These are phyloP conservation scores for Morpho achilles DNA, from an alignment of 2,888 invertebrate genomes.

Conservation along the genomic window DNA sequence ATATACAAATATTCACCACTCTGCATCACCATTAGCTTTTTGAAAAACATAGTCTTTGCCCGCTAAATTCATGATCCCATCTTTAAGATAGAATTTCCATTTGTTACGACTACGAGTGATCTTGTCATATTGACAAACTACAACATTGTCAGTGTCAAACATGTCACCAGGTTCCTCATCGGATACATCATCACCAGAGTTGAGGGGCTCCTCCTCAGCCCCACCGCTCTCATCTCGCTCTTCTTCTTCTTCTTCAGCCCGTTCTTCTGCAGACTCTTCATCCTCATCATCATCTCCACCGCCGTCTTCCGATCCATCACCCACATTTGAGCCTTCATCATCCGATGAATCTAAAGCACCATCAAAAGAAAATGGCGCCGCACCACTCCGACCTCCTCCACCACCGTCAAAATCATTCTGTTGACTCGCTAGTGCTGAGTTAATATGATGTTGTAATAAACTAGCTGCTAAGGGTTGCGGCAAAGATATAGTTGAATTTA, in stretches of 20 bases:
- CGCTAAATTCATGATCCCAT: conserved; percentile 99
- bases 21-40: conserved; percentile 99
- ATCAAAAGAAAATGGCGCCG: conserved; percentile 75
- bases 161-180: conserved; percentile 96
- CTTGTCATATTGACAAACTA: conserved; percentile 99
- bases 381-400: conserved; percentile 66
- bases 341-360: conserved; percentile 85
- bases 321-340: conserved; percentile 84
- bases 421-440: conserved; percentile 83
- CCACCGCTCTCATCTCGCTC: conserved; percentile 84
- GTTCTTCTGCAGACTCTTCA: conserved; percentile 85
- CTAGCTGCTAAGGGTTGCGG: conserved; percentile 90
- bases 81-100: conserved; percentile 99
- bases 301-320: conserved; percentile 82
- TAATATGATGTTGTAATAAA: conserved; percentile 93
- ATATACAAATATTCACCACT: conserved; percentile 86
- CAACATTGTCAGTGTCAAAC: conserved; percentile 99
- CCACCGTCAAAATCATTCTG: conserved; percentile 72
- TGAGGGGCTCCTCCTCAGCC: conserved; percentile 91
- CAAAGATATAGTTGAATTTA: conserved; percentile 92
- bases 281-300: conserved; percentile 86
- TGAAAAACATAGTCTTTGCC: conserved; percentile 99
- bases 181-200: conserved; percentile 98
- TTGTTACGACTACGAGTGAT: conserved; percentile 98
- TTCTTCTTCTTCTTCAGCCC: conserved; percentile 83